A percentile compares a stretch with the other conserved stretches of the same genome.
Evolutionary conservation across 2,797 vertebrate species (phyloP).

Genomic region (Arctocebus calabarensis): DNA sequence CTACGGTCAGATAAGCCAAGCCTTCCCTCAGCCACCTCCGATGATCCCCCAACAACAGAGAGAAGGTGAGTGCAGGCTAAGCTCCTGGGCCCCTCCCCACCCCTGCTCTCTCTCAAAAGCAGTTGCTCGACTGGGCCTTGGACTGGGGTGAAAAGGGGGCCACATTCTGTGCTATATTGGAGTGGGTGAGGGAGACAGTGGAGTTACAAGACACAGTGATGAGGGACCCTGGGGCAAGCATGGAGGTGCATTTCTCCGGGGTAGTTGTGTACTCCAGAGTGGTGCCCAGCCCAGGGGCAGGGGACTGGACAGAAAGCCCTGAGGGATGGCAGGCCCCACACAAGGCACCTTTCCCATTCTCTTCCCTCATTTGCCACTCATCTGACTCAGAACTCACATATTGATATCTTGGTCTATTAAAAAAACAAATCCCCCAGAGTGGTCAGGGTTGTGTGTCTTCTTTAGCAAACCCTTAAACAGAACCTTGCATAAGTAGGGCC

Average conservation of each 20-base stretch:
- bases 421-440: not conserved
- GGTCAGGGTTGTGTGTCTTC: not conserved
- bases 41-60: slow-evolving; percentile 99
- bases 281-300: not conserved
- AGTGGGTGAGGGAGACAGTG: not conserved
- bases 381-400: not conserved
- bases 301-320: not conserved
- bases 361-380: not conserved
- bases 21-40: slow-evolving; percentile 98
- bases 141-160: not conserved
- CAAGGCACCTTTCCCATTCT: rapidly evolving
- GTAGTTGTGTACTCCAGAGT: not conserved
- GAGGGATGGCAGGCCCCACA: too few species aligned
- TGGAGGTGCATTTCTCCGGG: not conserved
- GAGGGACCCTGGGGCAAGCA: too few species aligned
- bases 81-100: not conserved
- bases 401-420: not conserved
- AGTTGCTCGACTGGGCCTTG: not conserved
- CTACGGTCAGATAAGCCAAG: slow-evolving; percentile 99
- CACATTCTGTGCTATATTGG: not conserved
- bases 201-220: rapidly evolving
- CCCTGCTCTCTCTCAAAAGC: not conserved
- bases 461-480: not conserved
- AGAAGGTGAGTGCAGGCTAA: slow-evolving; percentile 93
- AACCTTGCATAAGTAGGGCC: not conserved